Evolutionary conservation across 2,888 invertebrate genomes (phyloP).

Genomic region (Lochmaea capreae): DNA sequence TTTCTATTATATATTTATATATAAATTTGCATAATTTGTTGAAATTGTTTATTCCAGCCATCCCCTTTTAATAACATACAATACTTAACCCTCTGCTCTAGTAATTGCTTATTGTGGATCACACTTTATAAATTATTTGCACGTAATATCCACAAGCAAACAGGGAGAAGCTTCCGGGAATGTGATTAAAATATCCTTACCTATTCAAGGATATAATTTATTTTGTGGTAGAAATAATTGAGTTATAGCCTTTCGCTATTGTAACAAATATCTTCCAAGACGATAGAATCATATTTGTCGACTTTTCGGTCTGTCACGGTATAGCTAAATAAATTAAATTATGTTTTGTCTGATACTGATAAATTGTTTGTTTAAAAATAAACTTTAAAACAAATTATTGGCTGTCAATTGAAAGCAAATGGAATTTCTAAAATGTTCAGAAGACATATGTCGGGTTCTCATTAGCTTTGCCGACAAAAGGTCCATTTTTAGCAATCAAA

Average conservation of each 20-base stretch:
- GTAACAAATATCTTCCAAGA: slow-evolving; percentile 44
- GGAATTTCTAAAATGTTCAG: slow-evolving; percentile 55
- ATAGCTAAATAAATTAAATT: no score
- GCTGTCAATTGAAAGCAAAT: slow-evolving; percentile 45
- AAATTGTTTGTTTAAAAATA: no score
- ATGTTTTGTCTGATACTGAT: no score
- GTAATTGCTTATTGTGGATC: slow-evolving; percentile 2
- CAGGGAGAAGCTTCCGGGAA: not conserved
- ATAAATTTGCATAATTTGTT: not conserved
- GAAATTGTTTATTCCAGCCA: not conserved
- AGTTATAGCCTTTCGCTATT: slow-evolving; percentile 30
- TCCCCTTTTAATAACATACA: not conserved
- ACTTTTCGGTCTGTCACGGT: no score
- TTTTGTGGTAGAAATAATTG: slow-evolving; percentile 3
- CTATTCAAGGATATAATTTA: slow-evolving; percentile 7
- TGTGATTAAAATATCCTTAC: slow-evolving; percentile 7
- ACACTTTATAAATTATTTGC: slow-evolving; percentile 8
- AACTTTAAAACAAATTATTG: slow-evolving; percentile 43
- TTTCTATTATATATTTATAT: not conserved
- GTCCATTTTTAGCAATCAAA: slow-evolving; percentile 61
- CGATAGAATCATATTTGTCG: not conserved
- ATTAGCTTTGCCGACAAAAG: slow-evolving; percentile 61
- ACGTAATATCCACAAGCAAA: slow-evolving; percentile 3
- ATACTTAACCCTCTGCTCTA: not conserved
- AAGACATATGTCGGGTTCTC: slow-evolving; percentile 60